phyloP scores from a whole-genome alignment of 2,797 vertebrate genomes.

The Melanotaenia nigrans region DNA sequence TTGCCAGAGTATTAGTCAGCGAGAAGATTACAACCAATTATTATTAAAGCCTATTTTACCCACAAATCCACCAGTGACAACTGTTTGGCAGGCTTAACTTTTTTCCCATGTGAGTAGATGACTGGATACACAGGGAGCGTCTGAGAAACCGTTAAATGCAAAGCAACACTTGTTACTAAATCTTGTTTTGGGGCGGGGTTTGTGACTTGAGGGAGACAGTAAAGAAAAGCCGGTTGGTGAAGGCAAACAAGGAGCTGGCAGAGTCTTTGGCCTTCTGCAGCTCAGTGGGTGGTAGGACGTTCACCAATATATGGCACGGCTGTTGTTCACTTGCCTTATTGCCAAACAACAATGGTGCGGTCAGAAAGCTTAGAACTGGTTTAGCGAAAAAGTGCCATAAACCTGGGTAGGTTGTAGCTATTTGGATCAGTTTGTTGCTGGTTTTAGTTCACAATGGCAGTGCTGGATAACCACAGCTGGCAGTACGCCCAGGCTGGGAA shows the following conservation, averaged over 20 bases:
- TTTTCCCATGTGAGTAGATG: conserved; percentile 35
- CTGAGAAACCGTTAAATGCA: conserved; percentile 70
- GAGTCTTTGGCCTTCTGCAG: conserved; percentile 58
- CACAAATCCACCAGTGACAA: conserved; percentile 83
- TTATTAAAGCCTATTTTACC: conserved; percentile 85
- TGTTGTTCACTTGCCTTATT: conserved; percentile 43
- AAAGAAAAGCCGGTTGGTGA: conserved; percentile 70
- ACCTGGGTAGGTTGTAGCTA: conserved; percentile 11
- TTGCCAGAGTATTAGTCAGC: conserved; percentile 70
- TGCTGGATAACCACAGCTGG: conserved; percentile 83
- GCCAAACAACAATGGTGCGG: conserved; percentile 33
- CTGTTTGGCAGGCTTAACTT: conserved; percentile 79
- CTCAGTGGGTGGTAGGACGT: conserved; percentile 69
- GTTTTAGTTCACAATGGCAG: conserved; percentile 69
- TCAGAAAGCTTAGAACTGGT: conserved; percentile 26
- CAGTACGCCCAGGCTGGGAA: conserved; percentile 82
- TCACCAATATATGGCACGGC: conserved; percentile 56
- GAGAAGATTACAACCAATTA: conserved; percentile 84
- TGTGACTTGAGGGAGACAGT: conserved; percentile 38
- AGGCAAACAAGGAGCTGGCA: conserved; percentile 70
- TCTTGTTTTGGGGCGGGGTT: conserved; percentile 76
- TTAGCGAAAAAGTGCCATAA: background rate
- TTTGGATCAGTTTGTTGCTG: conserved; percentile 15
- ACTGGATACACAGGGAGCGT: conserved; percentile 28
- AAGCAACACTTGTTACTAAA: conserved; percentile 75